phyloP scores from a whole-genome alignment of 2,797 vertebrate species.

The Epinephelus awoara region DNA sequence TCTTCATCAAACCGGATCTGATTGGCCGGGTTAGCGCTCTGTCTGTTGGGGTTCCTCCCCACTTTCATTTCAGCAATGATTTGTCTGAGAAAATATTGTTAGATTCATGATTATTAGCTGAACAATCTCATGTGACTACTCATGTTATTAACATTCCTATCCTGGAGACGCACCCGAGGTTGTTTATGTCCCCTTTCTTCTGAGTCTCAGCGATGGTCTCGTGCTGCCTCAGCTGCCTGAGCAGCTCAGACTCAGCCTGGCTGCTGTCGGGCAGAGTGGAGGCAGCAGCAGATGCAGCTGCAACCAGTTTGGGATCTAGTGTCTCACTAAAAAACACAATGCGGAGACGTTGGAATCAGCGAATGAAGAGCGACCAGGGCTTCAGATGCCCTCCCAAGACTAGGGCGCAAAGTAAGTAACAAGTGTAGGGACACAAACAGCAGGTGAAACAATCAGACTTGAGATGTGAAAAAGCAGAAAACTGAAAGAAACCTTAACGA shows the following conservation, averaged over 20 bases:
- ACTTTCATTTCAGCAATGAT: slow-evolving; percentile 93
- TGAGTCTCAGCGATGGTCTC: slow-evolving; percentile 85
- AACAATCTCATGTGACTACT: not conserved
- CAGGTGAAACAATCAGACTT: not conserved
- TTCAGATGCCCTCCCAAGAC: not conserved
- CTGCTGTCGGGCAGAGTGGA: slow-evolving; percentile 86
- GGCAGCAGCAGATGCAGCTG: slow-evolving; percentile 90
- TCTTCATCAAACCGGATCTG: slow-evolving; percentile 90
- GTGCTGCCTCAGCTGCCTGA: slow-evolving; percentile 88
- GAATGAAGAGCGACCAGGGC: not conserved
- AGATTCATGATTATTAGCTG: not conserved
- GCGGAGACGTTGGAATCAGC: not conserved
- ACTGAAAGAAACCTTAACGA: not conserved
- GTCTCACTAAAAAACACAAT: slow-evolving; percentile 61
- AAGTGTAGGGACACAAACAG: not conserved
- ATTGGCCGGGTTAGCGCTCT: slow-evolving; percentile 48
- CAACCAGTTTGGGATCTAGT: slow-evolving; percentile 86
- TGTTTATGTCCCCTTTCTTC: slow-evolving; percentile 71
- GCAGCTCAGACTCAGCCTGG: slow-evolving; percentile 90
- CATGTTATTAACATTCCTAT: not conserved
- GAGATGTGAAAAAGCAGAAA: not conserved
- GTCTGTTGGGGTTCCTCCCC: slow-evolving; percentile 69
- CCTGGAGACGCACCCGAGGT: slow-evolving; percentile 85
- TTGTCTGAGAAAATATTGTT: slow-evolving; percentile 75
- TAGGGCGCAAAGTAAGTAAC: not conserved